Base-by-base conservation (phyloP, 2,797 vertebrate genomes). In the Tapera naevia region DNA sequence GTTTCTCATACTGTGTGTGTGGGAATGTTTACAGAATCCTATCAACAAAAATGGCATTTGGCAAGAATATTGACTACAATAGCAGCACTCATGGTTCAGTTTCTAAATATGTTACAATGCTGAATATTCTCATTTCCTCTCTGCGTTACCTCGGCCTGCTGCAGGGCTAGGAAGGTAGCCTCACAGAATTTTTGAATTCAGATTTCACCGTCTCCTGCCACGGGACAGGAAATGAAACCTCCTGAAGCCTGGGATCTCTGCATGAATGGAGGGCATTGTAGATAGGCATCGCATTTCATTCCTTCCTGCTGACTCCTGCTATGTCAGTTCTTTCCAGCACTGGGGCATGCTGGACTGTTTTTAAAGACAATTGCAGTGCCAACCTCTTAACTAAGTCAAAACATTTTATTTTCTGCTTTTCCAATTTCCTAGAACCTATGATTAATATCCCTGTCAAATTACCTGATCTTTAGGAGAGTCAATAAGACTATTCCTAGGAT, bases 391-490 rank as follows among this genome's bases (percentile, higher is more conserved):
- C 70, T 72, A 88, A 86, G 70, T 54, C 27, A 88, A 94, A 96
- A 46, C 25, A 5, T 84, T 94, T 91, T 50, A 80, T 93, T 43
- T 76, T 95, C 73, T 92, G 82, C 32, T 95, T 93, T 93, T 88
- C 22, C 33, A 69, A 1, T 96, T 94, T 94, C 67, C 94, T 74
- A 82, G 74, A 76, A 76, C 30, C 60, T 33, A 17, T 94, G 86
- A 96, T 94, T 95, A 90, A 93, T 94, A 88, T 58, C 28, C 33
- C 61, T 93, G 41, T 83, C 67, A 89, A 76, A 64, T 98, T 98
- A 99, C 99, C 99, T 98, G 86, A 98, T 97, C 93, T 98, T 99
- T 86, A 97, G 96, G 61, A 98, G 93, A 94, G 98, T 79, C 94
- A 97, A 43, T 35, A 98, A 93, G 71, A 98, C 88, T 93, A 98